These are phyloP conservation scores for Cyphomyrus plagiostoma DNA, from an alignment of 2,113 vertebrate genomes.

Conservation along the genomic window DNA sequence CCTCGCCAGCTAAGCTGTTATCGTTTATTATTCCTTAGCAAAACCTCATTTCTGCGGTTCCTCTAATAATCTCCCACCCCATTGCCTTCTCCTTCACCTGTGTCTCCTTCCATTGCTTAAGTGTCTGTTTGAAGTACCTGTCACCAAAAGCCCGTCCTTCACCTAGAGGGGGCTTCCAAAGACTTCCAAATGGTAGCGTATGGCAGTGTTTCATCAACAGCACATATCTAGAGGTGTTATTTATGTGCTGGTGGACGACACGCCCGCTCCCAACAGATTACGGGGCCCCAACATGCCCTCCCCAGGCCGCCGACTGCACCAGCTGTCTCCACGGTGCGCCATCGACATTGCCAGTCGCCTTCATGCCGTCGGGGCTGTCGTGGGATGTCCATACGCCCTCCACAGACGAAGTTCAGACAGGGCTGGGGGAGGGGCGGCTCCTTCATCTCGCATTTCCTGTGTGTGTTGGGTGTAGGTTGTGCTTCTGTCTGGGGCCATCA, in stretches of 20 bases:
- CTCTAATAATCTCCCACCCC: conserved; percentile 25
- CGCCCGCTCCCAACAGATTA: conserved; percentile 56
- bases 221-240: conserved; percentile 39
- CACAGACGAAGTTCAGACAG: conserved; percentile 21
- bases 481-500: background rate
- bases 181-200: conserved; percentile 1
- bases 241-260: conserved; percentile 45
- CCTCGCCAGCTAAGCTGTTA: conserved; percentile 16
- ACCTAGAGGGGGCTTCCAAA: conserved; percentile 31
- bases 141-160: conserved; percentile 34
- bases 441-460: conserved; percentile 11
- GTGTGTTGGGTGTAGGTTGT: background rate
- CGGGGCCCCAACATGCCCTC: conserved; percentile 26
- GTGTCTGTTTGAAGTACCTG: conserved; percentile 24
- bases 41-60: conserved; percentile 38
- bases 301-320: conserved; percentile 26
- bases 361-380: conserved; percentile 29
- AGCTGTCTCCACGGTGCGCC: conserved; percentile 39
- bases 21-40: conserved; percentile 30
- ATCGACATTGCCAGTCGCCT: conserved; percentile 24
- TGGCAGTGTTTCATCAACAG: conserved; percentile 35
- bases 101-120: conserved; percentile 25
- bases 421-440: background rate
- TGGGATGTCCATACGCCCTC: conserved; percentile 26
- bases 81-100: conserved; percentile 10